Base-by-base conservation (phyloP, 2,797 vertebrate species). In the Oreochromis grahami region DNA sequence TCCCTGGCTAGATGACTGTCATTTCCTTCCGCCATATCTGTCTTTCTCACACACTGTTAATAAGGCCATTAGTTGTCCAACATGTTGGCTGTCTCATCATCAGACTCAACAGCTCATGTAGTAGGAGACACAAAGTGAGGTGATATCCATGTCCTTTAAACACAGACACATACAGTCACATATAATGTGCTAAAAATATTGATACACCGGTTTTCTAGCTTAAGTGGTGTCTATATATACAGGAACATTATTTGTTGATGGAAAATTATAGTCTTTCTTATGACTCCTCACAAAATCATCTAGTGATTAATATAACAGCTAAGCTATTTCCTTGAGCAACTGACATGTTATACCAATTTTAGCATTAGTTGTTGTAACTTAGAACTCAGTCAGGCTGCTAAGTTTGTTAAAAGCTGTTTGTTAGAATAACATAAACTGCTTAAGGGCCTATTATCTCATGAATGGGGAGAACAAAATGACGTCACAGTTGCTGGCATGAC, bases 11-110 rank as follows among this genome's bases (percentile, higher is more conserved):
- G 4, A 50, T 50, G 17, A 50, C 43, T 50, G 68, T 50, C 56
- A 85, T 78, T 80, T 86, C 76, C 82, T 56, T 82, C 84, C 1
- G 26, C 36, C 68, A 45, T 5, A 70, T 70, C 41, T 60, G 65
- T 76, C 79, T 63, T 36, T 26, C 63, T 84, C 51, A 2, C 81
- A 81, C 2, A 3, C n/a, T 82, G 81, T 72, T 90, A 78, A 77
- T 12, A 41, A 53, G 65, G 60, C 81, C 70, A 91, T 92, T 85
- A 88, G 56, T 80, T 38, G 70, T 85, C 74, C 60, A 51, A 78
- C 70, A 77, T 63, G 78, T 74, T 21, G 84, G 60, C 50, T 70
- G 65, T 38, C 36, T 81, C 78, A 81, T 90, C 87, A 70, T 79
- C 76, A 29, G 29, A 52, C 77, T 78, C 76, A 77, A 89, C 88